Percentiles rank a stretch among this genome's conserved stretches.
Evolutionary conservation across 2,797 vertebrate species (phyloP).

Genomic region (Hydrocynus forskahlii): DNA sequence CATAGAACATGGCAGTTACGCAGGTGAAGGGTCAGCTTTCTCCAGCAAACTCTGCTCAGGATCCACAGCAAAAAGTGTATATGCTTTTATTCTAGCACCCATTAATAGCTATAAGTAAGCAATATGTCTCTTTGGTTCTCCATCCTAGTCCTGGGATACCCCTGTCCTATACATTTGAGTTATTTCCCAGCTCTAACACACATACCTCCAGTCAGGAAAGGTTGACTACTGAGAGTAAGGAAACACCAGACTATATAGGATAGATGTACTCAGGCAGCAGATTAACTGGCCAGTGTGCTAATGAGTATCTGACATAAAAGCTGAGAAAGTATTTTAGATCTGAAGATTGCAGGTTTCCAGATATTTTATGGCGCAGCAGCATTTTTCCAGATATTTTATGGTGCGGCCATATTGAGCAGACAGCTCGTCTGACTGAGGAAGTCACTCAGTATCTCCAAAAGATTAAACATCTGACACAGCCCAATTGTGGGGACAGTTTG

Average conservation of each 20-base stretch:
- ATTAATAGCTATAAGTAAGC: no score
- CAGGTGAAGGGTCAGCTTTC: slow-evolving; percentile 32
- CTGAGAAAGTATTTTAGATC: background rate
- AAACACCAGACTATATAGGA: background rate
- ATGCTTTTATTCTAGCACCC: slow-evolving; percentile 7
- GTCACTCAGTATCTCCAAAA: background rate
- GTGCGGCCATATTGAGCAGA: background rate
- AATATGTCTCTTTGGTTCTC: background rate
- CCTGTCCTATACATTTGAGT: background rate
- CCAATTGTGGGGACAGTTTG: background rate
- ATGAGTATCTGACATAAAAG: background rate
- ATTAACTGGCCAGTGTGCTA: background rate
- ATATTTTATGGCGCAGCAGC: background rate
- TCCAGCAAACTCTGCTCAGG: background rate
- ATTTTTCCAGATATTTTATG: background rate
- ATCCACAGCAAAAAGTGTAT: background rate
- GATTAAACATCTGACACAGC: no score
- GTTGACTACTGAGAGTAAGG: background rate
- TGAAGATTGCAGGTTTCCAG: background rate
- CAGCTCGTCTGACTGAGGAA: background rate
- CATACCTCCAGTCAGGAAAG: background rate
- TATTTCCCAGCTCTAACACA: background rate
- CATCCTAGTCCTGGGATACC: background rate
- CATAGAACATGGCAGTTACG: slow-evolving; percentile 40
- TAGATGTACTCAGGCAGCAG: no score